Conservation (phyloP, 2,888 invertebrate species). For the Melinaea marsaeus region DNA sequence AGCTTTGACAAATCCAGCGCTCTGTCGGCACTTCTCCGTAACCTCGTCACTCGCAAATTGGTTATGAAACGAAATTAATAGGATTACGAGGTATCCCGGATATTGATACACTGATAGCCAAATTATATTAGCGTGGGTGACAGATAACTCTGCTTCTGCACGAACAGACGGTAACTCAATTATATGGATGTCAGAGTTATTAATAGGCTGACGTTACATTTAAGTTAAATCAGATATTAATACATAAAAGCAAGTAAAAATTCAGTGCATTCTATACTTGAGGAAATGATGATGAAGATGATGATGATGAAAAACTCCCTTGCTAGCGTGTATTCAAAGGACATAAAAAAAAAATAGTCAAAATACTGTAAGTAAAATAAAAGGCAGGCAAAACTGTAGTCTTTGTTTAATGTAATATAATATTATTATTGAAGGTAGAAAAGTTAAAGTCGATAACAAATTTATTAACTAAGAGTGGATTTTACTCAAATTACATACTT, state of each 20-base stretch:
- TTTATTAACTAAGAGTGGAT: conserved; percentile 8
- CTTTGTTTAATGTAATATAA: conserved; percentile 14
- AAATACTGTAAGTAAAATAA: not conserved
- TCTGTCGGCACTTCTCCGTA: not conserved
- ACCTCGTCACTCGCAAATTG: not conserved
- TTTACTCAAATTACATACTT: conserved; percentile 10
- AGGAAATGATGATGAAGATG: no score
- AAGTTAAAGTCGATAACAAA: conserved; percentile 13
- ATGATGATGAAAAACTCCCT: no score
- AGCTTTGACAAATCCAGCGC: not conserved
- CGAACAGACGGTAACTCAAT: no score
- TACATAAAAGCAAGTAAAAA: no score
- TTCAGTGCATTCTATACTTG: no score
- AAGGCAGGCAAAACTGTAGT: conserved; percentile 4
- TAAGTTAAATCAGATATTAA: no score
- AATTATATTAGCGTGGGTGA: not conserved
- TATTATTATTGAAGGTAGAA: conserved; percentile 16
- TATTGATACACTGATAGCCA: not conserved
- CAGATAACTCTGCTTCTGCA: no score
- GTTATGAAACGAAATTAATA: conserved; percentile 1
- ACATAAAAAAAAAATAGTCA: no score
- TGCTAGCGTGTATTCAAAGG: no score
- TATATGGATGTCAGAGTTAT: no score
- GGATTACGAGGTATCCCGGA: not conserved
- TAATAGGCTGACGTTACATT: no score